phyloP scores from a whole-genome alignment of 2,113 vertebrate species.

The Hippocampus barbouri region DNA sequence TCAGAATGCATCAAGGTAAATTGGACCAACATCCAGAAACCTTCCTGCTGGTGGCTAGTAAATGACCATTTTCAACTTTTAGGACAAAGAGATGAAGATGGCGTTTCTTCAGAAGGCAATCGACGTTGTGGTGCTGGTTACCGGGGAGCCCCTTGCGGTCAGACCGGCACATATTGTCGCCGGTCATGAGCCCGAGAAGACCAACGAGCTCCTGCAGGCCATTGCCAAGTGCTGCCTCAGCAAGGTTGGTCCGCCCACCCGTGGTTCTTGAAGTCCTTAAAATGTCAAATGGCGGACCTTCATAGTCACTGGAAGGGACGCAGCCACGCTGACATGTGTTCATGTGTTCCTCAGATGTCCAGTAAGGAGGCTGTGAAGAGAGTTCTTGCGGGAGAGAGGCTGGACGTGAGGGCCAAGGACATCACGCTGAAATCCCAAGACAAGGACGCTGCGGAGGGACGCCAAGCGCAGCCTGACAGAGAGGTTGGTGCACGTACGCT shows the following conservation, averaged over 20 bases:
- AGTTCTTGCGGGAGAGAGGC: slow-evolving; percentile 82
- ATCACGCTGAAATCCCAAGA: slow-evolving; percentile 74
- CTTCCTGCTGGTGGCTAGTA: neutral
- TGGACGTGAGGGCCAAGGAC: slow-evolving; percentile 72
- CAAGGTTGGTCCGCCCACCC: slow-evolving; percentile 72
- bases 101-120: slow-evolving; percentile 93
- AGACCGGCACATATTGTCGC: slow-evolving; percentile 87
- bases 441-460: slow-evolving; percentile 72
- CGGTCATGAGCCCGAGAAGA: slow-evolving; percentile 88
- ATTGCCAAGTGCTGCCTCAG: slow-evolving; percentile 89
- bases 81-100: slow-evolving; percentile 98
- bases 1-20: slow-evolving; percentile 92
- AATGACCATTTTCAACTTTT: neutral
- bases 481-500: slow-evolving; percentile 61
- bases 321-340: neutral
- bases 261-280: neutral
- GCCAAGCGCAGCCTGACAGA: slow-evolving; percentile 52
- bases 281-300: neutral
- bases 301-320: neutral
- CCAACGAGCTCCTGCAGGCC: slow-evolving; percentile 91
- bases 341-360: slow-evolving; percentile 71
- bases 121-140: slow-evolving; percentile 86
- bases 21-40: neutral
- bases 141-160: slow-evolving; percentile 80
- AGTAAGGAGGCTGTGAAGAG: slow-evolving; percentile 89